Base-by-base conservation (phyloP, 1,140 invertebrate species). In the Xylocopa sonorina region DNA sequence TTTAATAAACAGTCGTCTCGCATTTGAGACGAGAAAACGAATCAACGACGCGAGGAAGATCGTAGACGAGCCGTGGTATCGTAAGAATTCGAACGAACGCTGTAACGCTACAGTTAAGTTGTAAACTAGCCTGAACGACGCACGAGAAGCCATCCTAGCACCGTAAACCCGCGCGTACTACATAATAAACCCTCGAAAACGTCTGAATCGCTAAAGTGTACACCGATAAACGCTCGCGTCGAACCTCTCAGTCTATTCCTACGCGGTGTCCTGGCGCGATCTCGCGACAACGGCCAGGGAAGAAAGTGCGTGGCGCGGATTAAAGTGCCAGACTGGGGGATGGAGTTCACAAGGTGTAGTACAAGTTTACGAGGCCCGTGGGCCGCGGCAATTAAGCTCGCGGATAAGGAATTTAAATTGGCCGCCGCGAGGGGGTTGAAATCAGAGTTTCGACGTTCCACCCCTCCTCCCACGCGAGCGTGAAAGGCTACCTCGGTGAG, bases 401-500 rank as follows among this genome's bases (percentile, higher is more conserved):
- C 10, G 16, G 64, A 50, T 41, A 38, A 57, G 67, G 34, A 57
- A 55, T 55, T 71, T 55, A 71, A 55, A 55, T 55, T 57, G 64
- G 43, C 24, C 63, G 43, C n/a, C 63, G 63, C 32, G 10, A 55
- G n/a, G 58, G 73, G 73, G 73, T 76, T 67, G 73, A 68, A 76
- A 34, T 2, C 63, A 5, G 50, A 18, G 24, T 55, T 34, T 12
- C n/a, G 5, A 63, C 5, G 16, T 48, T 24, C 50, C 48, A 57
- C 63, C 73, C 73, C 63, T 76, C 73, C 62, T 76, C 73, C 62
- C 63, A 68, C 63, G 73, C 38, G n/a, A 3, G 18, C n/a, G 6
- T 0, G 18, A 14, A 55, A 24, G 63, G 62, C 50, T 57, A 46
- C 63, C 51, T 34, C 29, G 16, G 41, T 16, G 58, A 7, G 21